Conservation (phyloP, 2,888 invertebrate species). For the Protophormia terraenovae region DNA sequence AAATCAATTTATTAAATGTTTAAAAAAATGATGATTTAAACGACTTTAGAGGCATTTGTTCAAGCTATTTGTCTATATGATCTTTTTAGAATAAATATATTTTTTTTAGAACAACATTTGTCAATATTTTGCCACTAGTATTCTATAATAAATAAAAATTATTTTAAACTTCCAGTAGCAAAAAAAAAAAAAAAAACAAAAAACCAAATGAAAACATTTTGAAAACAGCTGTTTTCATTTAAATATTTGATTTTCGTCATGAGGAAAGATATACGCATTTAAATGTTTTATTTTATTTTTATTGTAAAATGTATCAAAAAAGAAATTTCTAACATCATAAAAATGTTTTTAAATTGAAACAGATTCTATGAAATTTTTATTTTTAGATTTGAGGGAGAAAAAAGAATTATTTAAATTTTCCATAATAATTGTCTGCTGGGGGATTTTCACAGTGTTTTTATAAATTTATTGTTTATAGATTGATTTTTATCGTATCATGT, state of each 20-base stretch:
- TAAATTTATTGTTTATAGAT: conserved; percentile 41
- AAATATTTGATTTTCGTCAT: neutral
- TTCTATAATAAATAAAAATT: neutral
- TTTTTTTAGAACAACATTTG: too few species aligned
- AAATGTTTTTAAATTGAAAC: neutral
- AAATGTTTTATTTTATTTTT: neutral
- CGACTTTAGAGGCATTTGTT: too few species aligned
- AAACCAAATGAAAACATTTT: neutral
- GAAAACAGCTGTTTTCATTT: neutral
- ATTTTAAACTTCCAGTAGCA: too few species aligned
- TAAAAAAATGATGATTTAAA: conserved; percentile 7
- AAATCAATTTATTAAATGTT: conserved; percentile 42
- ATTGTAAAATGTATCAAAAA: neutral
- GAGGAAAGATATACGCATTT: neutral
- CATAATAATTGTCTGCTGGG: neutral
- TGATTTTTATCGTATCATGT: conserved; percentile 36
- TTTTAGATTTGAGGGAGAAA: neutral
- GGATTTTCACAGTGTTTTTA: neutral
- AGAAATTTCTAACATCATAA: conserved; percentile 5
- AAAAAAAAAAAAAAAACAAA: neutral
- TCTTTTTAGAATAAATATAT: too few species aligned
- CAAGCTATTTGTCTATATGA: too few species aligned
- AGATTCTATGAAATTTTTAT: neutral
- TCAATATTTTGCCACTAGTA: neutral
- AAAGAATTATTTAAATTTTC: neutral